A percentile compares a stretch with the other conserved stretches of the same genome.
Conservation (phyloP, 2,888 invertebrate species). For the Trichogramma evanescens region DNA sequence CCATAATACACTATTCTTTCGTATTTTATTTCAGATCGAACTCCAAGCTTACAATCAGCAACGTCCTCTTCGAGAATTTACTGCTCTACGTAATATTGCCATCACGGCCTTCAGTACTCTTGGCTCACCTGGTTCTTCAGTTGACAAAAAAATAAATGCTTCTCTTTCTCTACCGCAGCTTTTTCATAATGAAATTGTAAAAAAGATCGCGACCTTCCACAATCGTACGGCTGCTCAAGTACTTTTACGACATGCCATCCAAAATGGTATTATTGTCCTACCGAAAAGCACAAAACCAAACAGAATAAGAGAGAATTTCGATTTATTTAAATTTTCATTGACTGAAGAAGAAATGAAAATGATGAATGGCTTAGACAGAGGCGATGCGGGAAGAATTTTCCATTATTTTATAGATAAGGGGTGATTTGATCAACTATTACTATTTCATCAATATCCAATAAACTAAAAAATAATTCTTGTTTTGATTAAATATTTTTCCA, state of each 20-base stretch:
- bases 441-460: neutral
- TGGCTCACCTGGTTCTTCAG: conserved; percentile 64
- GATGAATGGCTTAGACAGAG: conserved; percentile 55
- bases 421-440: conserved; percentile 26
- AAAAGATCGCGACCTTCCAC: conserved; percentile 54
- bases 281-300: conserved; percentile 69
- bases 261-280: conserved; percentile 63
- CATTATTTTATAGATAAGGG: conserved; percentile 53
- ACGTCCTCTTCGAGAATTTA: conserved; percentile 56
- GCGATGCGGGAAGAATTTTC: conserved; percentile 60
- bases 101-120: conserved; percentile 66
- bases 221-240: conserved; percentile 64
- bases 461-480: neutral
- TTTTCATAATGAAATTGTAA: conserved; percentile 55
- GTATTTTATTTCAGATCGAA: conserved; percentile 52
- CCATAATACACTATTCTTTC: neutral
- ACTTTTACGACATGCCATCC: conserved; percentile 62
- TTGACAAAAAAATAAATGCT: conserved; percentile 37
- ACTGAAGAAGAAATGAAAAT: conserved; percentile 51
- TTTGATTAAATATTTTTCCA: conserved; percentile 26
- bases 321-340: conserved; percentile 60
- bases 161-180: conserved; percentile 39
- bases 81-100: conserved; percentile 56
- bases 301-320: conserved; percentile 64
- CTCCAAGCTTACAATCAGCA: conserved; percentile 74